A percentile compares a stretch with the other conserved stretches of the same genome.
Evolutionary conservation across 2,113 vertebrate genomes (phyloP).

Genomic region (Gnathonemus longibarbis): DNA sequence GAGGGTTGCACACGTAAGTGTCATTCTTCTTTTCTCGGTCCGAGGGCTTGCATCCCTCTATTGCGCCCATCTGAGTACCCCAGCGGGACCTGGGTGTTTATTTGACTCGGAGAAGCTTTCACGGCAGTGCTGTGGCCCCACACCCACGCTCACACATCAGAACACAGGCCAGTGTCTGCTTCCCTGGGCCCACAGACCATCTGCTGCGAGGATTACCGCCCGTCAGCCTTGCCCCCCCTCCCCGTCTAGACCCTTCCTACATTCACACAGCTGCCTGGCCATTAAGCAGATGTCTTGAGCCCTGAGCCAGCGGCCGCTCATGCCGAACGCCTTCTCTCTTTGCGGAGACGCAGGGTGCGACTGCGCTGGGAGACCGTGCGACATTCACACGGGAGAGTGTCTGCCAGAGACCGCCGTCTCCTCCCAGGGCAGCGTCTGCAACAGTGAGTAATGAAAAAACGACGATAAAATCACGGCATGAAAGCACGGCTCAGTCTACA

Average conservation of each 20-base stretch:
- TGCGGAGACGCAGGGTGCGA: conserved; percentile 67
- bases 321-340: conserved; percentile 13
- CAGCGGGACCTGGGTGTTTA: background rate
- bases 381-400: conserved; percentile 83
- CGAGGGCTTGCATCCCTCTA: too few relatives aligned
- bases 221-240: conserved; percentile 36
- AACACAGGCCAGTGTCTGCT: conserved; percentile 30
- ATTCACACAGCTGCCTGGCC: conserved; percentile 35
- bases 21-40: background rate
- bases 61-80: background rate
- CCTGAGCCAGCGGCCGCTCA: conserved; percentile 21
- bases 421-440: conserved; percentile 55
- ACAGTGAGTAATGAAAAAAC: conserved; percentile 50
- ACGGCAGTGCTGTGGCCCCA: conserved; percentile 20
- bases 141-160: conserved; percentile 37
- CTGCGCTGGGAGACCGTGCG: conserved; percentile 80
- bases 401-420: conserved; percentile 53
- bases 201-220: conserved; percentile 28
- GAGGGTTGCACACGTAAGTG: conserved; percentile 68
- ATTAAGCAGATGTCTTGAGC: conserved; percentile 37
- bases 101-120: background rate
- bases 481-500: background rate
- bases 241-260: background rate
- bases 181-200: conserved; percentile 15
- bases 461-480: background rate